A percentile compares a stretch with the other conserved stretches of the same genome.
Conservation (phyloP, 1,140 invertebrate genomes). For the Tetramorium simillimum region DNA sequence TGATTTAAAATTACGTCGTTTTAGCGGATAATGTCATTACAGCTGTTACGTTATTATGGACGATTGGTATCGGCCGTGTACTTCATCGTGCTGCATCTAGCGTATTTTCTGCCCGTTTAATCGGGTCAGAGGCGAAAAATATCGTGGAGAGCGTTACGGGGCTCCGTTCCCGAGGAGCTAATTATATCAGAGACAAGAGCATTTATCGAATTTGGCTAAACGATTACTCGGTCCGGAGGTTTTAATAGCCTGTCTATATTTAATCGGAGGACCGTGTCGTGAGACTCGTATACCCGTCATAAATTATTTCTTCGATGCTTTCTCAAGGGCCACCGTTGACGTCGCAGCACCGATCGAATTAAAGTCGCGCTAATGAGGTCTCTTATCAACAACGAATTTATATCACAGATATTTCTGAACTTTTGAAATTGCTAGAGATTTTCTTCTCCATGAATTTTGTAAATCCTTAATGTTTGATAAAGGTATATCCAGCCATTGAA, state of each 20-base stretch:
- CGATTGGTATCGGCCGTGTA: not conserved
- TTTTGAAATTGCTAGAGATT: not conserved
- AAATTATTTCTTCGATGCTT: conserved; percentile 23
- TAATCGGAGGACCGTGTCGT: not conserved
- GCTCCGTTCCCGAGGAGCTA: not conserved
- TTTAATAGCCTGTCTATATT: conserved; percentile 39
- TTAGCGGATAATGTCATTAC: conserved; percentile 5
- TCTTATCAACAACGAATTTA: not conserved
- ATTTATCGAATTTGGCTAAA: conserved; percentile 35
- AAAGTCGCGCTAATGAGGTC: conserved; percentile 16
- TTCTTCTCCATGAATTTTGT: conserved; percentile 7
- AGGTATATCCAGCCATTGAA: not conserved
- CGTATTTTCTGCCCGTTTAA: not conserved
- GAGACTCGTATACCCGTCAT: not conserved
- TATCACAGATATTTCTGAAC: not conserved
- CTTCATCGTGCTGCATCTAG: not conserved
- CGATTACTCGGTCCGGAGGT: not conserved
- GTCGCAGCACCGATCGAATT: conserved; percentile 18
- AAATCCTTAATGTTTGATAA: not conserved
- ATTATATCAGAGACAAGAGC: conserved; percentile 18
- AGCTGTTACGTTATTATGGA: conserved; percentile 11
- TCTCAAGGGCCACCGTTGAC: not conserved
- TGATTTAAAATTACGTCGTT: conserved; percentile 28
- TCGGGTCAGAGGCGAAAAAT: conserved; percentile 26
- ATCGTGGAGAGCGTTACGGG: conserved; percentile 4